These are phyloP conservation scores for Panthera uncia DNA, from an alignment of 2,113 vertebrate genomes.

Conservation along the genomic window DNA sequence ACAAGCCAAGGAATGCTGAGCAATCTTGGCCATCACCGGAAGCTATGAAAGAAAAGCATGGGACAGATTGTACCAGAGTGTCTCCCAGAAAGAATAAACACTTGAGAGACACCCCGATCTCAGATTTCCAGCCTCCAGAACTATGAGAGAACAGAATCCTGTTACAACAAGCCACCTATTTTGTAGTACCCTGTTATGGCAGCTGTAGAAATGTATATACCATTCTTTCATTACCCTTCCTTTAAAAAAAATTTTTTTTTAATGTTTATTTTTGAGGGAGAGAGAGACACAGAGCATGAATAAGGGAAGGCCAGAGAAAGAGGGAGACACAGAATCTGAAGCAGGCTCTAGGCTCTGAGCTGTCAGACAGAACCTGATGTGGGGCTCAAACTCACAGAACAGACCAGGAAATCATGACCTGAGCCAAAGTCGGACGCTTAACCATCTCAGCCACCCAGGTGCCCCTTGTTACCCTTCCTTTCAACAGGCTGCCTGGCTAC, in stretches of 20 bases:
- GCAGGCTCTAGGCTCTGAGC: no score
- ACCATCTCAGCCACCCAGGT: no score
- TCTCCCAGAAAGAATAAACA: not conserved
- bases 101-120: not conserved
- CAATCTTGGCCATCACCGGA: not conserved
- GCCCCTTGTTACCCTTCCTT: not conserved
- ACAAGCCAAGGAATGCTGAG: not conserved
- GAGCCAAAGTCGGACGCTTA: no score
- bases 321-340: no score
- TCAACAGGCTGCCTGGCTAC: not conserved
- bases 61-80: not conserved
- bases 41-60: not conserved
- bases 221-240: not conserved
- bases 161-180: not conserved
- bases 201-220: not conserved
- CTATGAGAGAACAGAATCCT: not conserved
- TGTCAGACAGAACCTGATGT: no score
- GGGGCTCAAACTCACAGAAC: no score
- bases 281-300: no score
- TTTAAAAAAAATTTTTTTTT: not conserved
- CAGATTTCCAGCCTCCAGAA: not conserved
- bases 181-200: not conserved
- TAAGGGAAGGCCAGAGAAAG: no score
- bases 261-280: no score
- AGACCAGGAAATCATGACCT: no score